These are phyloP conservation scores for Epicauta chinensis DNA, from an alignment of 1,140 invertebrate species.

Conservation along the genomic window DNA sequence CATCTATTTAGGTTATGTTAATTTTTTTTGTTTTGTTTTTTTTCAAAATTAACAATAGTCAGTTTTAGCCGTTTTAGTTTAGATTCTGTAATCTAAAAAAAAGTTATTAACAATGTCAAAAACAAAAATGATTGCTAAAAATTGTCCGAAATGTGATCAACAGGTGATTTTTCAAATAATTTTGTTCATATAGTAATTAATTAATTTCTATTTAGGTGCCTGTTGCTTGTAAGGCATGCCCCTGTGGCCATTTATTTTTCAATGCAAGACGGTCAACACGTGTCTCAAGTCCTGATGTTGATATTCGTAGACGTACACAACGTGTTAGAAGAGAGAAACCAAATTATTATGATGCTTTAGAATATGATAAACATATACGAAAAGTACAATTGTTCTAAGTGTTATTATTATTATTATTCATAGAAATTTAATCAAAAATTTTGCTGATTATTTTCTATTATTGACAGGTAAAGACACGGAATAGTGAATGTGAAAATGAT, in stretches of 20 bases:
- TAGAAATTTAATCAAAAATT: slow-evolving; percentile 1
- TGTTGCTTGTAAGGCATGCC: slow-evolving; percentile 73
- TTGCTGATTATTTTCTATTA: too few relatives aligned
- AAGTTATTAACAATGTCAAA: too few relatives aligned
- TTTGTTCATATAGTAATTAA: background rate
- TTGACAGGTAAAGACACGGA: slow-evolving; percentile 44
- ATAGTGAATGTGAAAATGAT: slow-evolving; percentile 45
- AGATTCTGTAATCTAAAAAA: too few relatives aligned
- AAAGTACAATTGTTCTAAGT: slow-evolving; percentile 46
- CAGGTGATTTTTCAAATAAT: slow-evolving; percentile 44
- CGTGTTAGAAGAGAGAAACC: slow-evolving; percentile 70
- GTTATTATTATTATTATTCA: slow-evolving; percentile 1
- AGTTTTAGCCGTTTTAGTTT: too few relatives aligned
- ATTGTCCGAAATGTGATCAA: slow-evolving; percentile 55
- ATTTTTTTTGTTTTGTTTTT: too few relatives aligned
- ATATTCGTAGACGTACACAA: slow-evolving; percentile 59
- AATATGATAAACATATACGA: slow-evolving; percentile 64
- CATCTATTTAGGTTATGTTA: too few relatives aligned
- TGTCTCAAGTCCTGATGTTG: slow-evolving; percentile 37
- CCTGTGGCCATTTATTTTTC: slow-evolving; percentile 72
- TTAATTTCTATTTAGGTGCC: slow-evolving; percentile 53
- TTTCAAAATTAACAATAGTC: too few relatives aligned
- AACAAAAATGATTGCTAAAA: slow-evolving; percentile 54
- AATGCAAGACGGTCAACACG: slow-evolving; percentile 56
- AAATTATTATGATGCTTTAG: slow-evolving; percentile 76